A percentile compares a stretch with the other conserved stretches of the same genome.
phyloP scores from a whole-genome alignment of 2,888 invertebrate species.

The Mylabris sibirica region DNA sequence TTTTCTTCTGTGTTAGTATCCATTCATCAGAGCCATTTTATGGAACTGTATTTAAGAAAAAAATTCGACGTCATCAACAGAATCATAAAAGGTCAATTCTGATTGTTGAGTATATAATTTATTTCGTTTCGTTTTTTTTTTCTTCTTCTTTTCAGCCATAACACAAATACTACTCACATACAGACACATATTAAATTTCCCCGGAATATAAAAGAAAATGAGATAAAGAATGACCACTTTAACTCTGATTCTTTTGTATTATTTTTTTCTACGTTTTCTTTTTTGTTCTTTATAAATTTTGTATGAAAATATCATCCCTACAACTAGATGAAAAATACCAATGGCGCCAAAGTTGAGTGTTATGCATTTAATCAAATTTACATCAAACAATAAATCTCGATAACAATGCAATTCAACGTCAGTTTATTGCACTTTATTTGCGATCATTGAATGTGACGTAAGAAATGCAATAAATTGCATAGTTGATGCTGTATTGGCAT shows the following conservation, averaged over 20 bases:
- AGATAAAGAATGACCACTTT: neutral
- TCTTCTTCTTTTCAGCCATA: no score
- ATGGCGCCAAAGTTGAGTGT: constrained; percentile 12
- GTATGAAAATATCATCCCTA: constrained; percentile 16
- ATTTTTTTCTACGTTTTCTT: neutral
- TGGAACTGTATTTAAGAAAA: constrained; percentile 31
- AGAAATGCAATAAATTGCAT: constrained; percentile 28
- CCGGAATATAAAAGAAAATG: constrained; percentile 22
- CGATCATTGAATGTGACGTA: constrained; percentile 13
- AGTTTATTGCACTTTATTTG: constrained; percentile 24
- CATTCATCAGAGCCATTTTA: constrained; percentile 42
- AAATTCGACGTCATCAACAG: constrained; percentile 37
- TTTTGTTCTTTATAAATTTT: constrained; percentile 15
- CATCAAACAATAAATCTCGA: constrained; percentile 21
- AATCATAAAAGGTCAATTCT: constrained; percentile 38
- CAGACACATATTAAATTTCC: neutral
- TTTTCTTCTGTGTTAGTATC: constrained; percentile 40
- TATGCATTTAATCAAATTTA: constrained; percentile 24
- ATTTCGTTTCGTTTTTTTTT: constrained; percentile 17
- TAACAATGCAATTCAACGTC: constrained; percentile 25
- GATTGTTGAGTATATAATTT: constrained; percentile 40
- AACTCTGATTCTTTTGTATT: constrained; percentile 5
- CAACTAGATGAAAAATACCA: constrained; percentile 22
- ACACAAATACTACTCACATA: neutral
- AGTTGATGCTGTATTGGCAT: neutral